Conservation (phyloP, 2,797 vertebrate genomes). For the Parauchenoglanis ngamensis region DNA sequence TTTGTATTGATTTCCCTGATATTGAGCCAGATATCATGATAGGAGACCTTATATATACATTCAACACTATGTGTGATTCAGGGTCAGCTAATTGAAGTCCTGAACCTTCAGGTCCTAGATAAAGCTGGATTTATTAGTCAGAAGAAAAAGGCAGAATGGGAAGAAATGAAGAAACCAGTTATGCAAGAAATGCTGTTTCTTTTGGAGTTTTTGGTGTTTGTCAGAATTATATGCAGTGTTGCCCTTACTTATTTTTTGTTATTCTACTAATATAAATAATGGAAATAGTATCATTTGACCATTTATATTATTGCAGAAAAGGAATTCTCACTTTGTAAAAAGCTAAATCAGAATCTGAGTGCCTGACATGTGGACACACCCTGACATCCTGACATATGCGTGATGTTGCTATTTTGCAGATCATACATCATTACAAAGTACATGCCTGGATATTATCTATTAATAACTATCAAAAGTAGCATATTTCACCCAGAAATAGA, state of each 20-base stretch:
- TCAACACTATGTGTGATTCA: neutral
- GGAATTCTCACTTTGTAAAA: constrained; percentile 5
- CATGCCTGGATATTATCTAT: neutral
- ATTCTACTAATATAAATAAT: constrained; percentile 3
- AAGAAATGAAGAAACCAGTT: neutral
- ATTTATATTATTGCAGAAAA: neutral
- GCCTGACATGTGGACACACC: neutral
- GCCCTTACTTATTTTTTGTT: neutral
- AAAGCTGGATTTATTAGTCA: neutral
- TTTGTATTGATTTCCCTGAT: constrained; percentile 50
- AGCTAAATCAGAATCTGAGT: constrained; percentile 1
- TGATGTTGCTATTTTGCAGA: neutral
- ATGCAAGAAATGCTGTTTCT: neutral
- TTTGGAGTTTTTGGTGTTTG: neutral
- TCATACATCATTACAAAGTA: neutral
- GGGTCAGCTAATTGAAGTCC: neutral
- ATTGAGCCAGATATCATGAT: constrained; percentile 26
- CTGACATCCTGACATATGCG: constrained; percentile 3
- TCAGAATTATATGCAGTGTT: neutral
- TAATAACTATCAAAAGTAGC: constrained; percentile 6
- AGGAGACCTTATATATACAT: neutral
- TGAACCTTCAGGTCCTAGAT: neutral
- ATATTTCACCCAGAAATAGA: neutral
- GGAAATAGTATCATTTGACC: neutral
- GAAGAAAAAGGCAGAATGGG: neutral